phyloP scores from a whole-genome alignment of 2,888 invertebrate species.

The Atethmia centrago region DNA sequence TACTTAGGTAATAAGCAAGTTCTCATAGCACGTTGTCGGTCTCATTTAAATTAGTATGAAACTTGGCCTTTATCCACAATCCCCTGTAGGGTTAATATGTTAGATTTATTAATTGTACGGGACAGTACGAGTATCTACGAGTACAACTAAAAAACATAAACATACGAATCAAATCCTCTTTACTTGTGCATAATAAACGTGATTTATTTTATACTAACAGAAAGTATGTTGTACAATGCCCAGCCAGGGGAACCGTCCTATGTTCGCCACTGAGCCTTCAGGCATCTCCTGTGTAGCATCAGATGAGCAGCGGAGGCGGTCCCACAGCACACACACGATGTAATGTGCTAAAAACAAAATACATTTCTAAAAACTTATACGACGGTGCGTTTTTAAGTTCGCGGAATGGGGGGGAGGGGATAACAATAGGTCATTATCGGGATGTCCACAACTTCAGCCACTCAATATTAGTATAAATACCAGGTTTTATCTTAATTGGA shows the following conservation, averaged over 20 bases:
- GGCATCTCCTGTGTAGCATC: conserved; percentile 69
- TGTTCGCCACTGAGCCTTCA: conserved; percentile 69
- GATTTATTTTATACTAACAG: conserved; percentile 70
- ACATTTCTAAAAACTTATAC: background rate
- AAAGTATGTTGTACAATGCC: conserved; percentile 80
- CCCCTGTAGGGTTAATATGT: conserved; percentile 38
- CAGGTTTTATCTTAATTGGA: too few relatives aligned
- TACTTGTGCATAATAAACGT: background rate
- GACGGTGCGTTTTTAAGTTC: background rate
- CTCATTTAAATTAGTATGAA: conserved; percentile 35
- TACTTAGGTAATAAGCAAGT: too few relatives aligned
- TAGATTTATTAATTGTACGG: too few relatives aligned
- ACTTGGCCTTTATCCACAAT: conserved; percentile 40
- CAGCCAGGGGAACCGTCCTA: conserved; percentile 81
- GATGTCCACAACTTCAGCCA: too few relatives aligned
- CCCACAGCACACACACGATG: conserved; percentile 65
- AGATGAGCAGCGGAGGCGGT: conserved; percentile 69
- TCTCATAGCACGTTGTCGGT: conserved; percentile 25
- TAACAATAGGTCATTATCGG: too few relatives aligned
- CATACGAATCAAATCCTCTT: too few relatives aligned
- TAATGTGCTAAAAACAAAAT: conserved; percentile 44
- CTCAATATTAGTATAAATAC: too few relatives aligned
- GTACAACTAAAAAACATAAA: too few relatives aligned
- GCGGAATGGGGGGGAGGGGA: too few relatives aligned
- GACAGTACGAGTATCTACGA: too few relatives aligned